These are phyloP conservation scores for Drosophila insularis DNA, from an alignment of 1,140 invertebrate genomes.

Conservation along the genomic window DNA sequence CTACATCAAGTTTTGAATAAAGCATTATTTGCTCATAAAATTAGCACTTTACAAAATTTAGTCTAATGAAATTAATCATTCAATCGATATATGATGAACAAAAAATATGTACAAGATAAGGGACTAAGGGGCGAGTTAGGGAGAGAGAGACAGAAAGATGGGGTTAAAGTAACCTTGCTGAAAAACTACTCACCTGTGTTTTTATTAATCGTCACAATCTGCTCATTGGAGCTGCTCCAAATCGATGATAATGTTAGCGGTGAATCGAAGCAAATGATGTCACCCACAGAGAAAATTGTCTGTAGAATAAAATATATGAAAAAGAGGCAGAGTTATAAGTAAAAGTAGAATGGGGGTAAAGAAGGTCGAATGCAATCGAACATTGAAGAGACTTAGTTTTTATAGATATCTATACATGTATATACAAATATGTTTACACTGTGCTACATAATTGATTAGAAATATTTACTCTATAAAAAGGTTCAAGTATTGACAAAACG, in stretches of 20 bases:
- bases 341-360: slow-evolving; percentile 11
- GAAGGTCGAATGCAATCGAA: neutral
- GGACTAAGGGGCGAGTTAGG: neutral
- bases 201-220: slow-evolving; percentile 74
- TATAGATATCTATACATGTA: neutral
- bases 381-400: neutral
- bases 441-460: neutral
- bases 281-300: slow-evolving; percentile 84
- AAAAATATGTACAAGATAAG: neutral
- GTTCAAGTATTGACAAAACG: too few species aligned
- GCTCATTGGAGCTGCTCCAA: slow-evolving; percentile 81
- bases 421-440: neutral
- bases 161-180: slow-evolving; percentile 10
- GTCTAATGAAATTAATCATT: slow-evolving; percentile 37
- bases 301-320: slow-evolving; percentile 36
- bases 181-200: slow-evolving; percentile 68
- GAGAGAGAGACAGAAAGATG: neutral
- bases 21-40: slow-evolving; percentile 33
- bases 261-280: slow-evolving; percentile 84
- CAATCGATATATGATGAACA: slow-evolving; percentile 12
- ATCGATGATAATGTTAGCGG: slow-evolving; percentile 75
- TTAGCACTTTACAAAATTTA: slow-evolving; percentile 40
- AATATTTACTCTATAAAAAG: neutral
- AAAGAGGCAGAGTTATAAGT: neutral
- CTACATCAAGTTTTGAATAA: slow-evolving; percentile 13